Percentiles rank a stretch among this genome's conserved stretches.
Conservation (phyloP, 2,797 vertebrate species). For the Enteromius anoplus region DNA sequence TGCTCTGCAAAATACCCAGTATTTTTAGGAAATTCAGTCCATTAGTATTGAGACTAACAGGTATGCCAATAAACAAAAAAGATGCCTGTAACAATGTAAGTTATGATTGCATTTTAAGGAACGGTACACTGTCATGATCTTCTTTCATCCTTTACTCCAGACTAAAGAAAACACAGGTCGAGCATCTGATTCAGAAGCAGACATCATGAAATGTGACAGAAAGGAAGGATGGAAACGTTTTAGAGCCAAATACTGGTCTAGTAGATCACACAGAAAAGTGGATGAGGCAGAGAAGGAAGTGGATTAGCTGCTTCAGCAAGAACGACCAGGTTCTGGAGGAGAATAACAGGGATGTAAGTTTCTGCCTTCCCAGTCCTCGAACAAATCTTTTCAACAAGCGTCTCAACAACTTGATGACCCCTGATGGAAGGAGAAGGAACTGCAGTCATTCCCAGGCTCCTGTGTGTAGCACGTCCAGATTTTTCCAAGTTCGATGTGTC, state of each 20-base stretch:
- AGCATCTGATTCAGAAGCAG: neutral
- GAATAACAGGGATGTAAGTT: constrained; percentile 76
- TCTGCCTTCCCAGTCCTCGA: neutral
- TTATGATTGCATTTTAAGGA: too few relatives aligned
- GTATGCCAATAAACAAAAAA: too few relatives aligned
- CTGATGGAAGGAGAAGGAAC: neutral
- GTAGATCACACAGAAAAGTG: neutral
- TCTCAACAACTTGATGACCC: neutral
- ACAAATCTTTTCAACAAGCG: neutral
- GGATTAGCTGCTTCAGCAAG: constrained; percentile 84
- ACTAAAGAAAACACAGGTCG: neutral
- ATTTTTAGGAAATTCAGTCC: too few relatives aligned
- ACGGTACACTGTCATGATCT: too few relatives aligned
- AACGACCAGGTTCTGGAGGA: constrained; percentile 83
- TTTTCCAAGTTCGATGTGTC: too few relatives aligned
- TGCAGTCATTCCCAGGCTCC: neutral
- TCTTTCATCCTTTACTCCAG: too few relatives aligned
- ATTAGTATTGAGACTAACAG: too few relatives aligned
- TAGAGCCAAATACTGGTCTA: neutral
- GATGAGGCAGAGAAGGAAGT: constrained; percentile 77
- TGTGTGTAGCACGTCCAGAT: too few relatives aligned
- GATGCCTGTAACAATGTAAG: too few relatives aligned
- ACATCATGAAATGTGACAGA: neutral
- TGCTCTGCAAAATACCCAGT: too few relatives aligned
- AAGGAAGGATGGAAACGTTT: neutral